A percentile compares a stretch with the other conserved stretches of the same genome.
phyloP scores from a whole-genome alignment of 2,888 invertebrate genomes.

The Notocelia uddmanniana region DNA sequence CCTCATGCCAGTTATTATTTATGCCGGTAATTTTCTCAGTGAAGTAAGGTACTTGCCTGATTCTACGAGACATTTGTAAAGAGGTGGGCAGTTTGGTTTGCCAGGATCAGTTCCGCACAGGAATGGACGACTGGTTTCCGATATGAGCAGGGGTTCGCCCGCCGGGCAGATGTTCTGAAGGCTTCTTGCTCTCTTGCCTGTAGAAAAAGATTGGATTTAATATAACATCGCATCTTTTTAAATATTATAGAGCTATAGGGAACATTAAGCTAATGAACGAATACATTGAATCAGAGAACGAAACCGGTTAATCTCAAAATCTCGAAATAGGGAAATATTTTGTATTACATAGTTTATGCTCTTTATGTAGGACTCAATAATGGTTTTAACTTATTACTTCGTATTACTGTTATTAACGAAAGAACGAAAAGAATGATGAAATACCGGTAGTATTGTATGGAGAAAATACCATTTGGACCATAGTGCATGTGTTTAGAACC shows the following conservation, averaged over 20 bases:
- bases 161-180: conserved; percentile 92
- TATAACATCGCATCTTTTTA: background rate
- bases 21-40: background rate
- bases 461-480: too few relatives aligned
- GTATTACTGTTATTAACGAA: too few relatives aligned
- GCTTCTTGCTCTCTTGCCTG: conserved; percentile 91
- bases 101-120: conserved; percentile 93
- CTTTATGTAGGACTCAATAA: too few relatives aligned
- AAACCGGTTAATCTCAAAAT: too few relatives aligned
- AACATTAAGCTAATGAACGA: background rate
- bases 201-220: conserved; percentile 47
- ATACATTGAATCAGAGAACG: too few relatives aligned
- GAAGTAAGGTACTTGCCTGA: conserved; percentile 80
- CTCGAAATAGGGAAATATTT: too few relatives aligned
- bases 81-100: conserved; percentile 93
- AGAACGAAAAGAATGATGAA: too few relatives aligned
- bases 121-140: conserved; percentile 91
- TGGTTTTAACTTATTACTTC: too few relatives aligned
- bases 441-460: too few relatives aligned
- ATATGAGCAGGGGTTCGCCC: conserved; percentile 90
- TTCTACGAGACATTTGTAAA: conserved; percentile 93
- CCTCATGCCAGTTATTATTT: background rate
- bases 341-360: too few relatives aligned
- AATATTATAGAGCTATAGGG: too few relatives aligned
- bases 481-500: too few relatives aligned